Conservation (phyloP, 1,140 invertebrate genomes). For the Ganaspis sp. region DNA sequence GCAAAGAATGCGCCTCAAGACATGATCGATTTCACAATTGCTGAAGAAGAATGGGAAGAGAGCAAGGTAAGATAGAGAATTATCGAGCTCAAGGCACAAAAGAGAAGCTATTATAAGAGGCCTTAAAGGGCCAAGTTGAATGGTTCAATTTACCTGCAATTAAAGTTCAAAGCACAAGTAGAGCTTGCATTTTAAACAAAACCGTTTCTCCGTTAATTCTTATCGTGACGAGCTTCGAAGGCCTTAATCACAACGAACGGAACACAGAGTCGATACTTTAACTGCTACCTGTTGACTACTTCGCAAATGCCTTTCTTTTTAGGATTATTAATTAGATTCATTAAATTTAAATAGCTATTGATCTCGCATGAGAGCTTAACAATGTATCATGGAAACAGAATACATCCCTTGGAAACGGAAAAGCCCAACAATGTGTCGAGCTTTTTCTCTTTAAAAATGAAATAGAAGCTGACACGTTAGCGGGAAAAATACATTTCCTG, state of each 20-base stretch:
- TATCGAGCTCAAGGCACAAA: neutral
- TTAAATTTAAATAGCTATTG: neutral
- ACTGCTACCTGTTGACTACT: slow-evolving; percentile 15
- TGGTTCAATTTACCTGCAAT: slow-evolving; percentile 10
- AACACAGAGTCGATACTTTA: neutral
- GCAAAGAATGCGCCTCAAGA: no score
- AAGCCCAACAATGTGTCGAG: no score
- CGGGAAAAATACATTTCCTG: no score
- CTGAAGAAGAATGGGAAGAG: neutral
- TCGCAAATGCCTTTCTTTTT: neutral
- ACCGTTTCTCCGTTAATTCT: neutral
- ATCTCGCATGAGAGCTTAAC: no score
- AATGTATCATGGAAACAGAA: no score
- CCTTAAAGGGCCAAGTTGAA: neutral
- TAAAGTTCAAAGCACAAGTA: slow-evolving; percentile 6
- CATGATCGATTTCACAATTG: neutral
- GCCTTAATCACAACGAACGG: neutral
- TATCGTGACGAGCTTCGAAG: slow-evolving; percentile 7
- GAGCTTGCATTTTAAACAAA: slow-evolving; percentile 10
- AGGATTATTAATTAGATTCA: neutral
- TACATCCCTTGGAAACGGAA: no score
- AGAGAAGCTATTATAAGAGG: neutral
- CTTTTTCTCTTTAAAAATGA: no score
- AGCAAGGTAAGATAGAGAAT: neutral
- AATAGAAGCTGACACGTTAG: no score